Evolutionary conservation across 2,888 invertebrate genomes (phyloP), one percentile per base, ranked within the genome.

Genomic region (Epistrophe grossulariae): DNA sequence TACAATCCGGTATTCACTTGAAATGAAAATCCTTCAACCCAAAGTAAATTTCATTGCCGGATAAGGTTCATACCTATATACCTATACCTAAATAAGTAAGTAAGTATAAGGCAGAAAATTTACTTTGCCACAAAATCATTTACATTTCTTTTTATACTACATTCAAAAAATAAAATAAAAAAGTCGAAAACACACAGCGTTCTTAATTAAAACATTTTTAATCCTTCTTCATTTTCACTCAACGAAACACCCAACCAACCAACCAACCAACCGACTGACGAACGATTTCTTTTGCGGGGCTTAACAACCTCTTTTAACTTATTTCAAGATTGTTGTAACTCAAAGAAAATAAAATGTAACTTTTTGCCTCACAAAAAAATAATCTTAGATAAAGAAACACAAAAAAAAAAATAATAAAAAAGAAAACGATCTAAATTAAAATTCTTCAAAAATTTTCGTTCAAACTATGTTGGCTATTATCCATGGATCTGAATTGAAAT

Each of bases 121-220:
- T 74, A 43, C 85, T 59, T 82, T 70, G 40, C 82, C 74, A 57
- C 82, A 85, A 85, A 78, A 70, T 82, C 72, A 85, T 85, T 85
- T 82, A 74, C 85, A 82, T 78, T 85, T 70, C 60, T 80, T 66
- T 68, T 66, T 68, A 77, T 57, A 60, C 4, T 57, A 55, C 8
- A 62, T 31, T 55, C 15, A 15, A 24, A 13, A 13, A 19, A 19
- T 2, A n/a, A 7, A 35, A 28, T 17, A 52, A 66, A 48, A 50
- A n/a, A 17, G 28, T 70, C 57, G 45, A 70, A 78, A 66, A 71
- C 70, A 72, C 77, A 85, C 62, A 68, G 82, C 48, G 78, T 45
- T 52, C 85, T 85, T 85, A 85, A 85, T 85, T 85, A 85, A 85
- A 78, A 79, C 73, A 82, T 82, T 85, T 85, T 70, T 50, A 70